phyloP scores from a whole-genome alignment of 2,888 invertebrate genomes.

The Synergus itoensis region DNA sequence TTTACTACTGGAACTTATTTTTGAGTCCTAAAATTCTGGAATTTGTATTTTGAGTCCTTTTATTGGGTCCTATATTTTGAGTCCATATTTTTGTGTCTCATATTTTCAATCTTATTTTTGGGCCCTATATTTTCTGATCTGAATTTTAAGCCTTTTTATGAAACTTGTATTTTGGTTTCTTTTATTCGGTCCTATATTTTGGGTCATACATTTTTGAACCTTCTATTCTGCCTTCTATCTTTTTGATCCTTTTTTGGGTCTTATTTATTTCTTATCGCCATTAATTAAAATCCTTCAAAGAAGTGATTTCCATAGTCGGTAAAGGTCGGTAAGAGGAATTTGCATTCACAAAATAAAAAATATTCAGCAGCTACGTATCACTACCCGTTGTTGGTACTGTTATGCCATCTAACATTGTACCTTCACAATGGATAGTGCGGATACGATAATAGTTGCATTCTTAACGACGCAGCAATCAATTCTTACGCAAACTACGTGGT shows the following conservation, averaged over 20 bases:
- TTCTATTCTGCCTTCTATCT: not conserved
- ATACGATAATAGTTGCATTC: constrained; percentile 51
- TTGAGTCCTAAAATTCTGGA: too few species aligned
- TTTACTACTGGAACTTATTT: too few species aligned
- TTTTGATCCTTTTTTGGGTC: too few species aligned
- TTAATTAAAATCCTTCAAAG: too few species aligned
- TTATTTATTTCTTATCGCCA: too few species aligned
- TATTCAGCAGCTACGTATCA: not conserved
- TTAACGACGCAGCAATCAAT: constrained; percentile 53
- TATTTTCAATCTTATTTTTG: not conserved
- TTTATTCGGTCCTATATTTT: too few species aligned
- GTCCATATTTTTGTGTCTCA: not conserved
- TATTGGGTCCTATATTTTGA: too few species aligned
- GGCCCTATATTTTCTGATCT: not conserved
- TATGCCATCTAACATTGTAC: not conserved
- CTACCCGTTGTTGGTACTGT: not conserved
- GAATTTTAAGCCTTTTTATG: too few species aligned
- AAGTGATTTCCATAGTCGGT: too few species aligned
- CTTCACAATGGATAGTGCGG: constrained; percentile 11
- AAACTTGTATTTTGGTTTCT: too few species aligned
- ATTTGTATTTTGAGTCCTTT: too few species aligned
- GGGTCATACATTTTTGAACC: not conserved
- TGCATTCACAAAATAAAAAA: not conserved
- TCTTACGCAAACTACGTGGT: constrained; percentile 48
- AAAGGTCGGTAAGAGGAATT: too few species aligned